Conservation (phyloP, 2,113 vertebrate species). For the Petroica traversi region DNA sequence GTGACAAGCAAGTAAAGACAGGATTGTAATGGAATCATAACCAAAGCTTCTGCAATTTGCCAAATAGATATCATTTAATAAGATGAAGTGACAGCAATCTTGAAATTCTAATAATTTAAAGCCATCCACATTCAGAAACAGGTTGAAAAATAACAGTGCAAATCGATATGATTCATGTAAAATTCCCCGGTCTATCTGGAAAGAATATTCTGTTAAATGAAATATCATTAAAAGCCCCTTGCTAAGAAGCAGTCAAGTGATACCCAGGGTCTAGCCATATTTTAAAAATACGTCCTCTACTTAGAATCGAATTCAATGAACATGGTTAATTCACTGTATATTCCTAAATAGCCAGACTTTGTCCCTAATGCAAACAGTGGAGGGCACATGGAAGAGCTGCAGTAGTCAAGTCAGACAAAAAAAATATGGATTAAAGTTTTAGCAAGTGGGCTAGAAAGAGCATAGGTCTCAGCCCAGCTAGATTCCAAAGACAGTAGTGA, state of each 20-base stretch:
- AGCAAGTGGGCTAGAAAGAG: slow-evolving; percentile 56
- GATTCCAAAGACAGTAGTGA: slow-evolving; percentile 69
- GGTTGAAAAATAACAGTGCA: background rate
- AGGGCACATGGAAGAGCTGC: background rate
- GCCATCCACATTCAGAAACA: background rate
- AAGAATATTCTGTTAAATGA: background rate
- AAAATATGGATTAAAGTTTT: slow-evolving; percentile 60
- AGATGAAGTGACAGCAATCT: background rate
- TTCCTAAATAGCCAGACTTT: background rate
- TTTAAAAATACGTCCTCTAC: background rate
- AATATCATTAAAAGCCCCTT: background rate
- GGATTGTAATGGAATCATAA: background rate
- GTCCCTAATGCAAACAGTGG: background rate
- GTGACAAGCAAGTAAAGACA: background rate
- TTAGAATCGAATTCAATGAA: background rate
- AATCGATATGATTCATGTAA: background rate
- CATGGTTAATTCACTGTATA: background rate
- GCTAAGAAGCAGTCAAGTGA: background rate
- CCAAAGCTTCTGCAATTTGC: background rate
- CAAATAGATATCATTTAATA: background rate
- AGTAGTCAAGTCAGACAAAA: background rate
- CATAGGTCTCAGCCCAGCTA: slow-evolving; percentile 55
- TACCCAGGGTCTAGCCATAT: background rate
- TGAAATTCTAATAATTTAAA: slow-evolving; percentile 9
- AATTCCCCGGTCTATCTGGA: background rate